Evolutionary conservation across 1,140 invertebrate genomes (phyloP), one percentile per base, ranked within the genome.

Genomic region (Neodiprion pinetum): DNA sequence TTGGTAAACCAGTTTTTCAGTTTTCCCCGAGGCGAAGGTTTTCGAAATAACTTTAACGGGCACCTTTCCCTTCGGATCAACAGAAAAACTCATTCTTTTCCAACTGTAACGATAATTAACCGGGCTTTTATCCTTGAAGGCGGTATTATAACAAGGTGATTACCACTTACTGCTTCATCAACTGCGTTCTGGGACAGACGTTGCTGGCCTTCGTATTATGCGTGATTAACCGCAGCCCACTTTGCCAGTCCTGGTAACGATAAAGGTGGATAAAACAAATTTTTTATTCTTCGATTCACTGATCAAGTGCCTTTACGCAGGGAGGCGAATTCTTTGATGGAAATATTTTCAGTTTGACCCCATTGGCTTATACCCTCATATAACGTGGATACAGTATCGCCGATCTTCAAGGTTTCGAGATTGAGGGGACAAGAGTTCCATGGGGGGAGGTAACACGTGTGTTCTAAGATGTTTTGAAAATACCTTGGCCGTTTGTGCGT

Each of bases 201-300:
- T 99, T 99, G 88, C 94, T 97, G 79, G 95, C 96, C 92, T 99
- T 99, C 89, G 96, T 98, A 89, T 98, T 99, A 90, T 99, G 97
- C 66, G 98, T 98, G 79, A 99, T 95, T 76, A 91, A 89, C 75
- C 97, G 93, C 71, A 99, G 91, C 49, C 93, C 93, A 82, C 93
- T 92, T 90, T 98, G 96, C 98, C 98, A 99, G 80, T 90, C 91
- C 97, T 99, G 87, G 77, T 79, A 82, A 80, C 81, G 79, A 83
- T 81, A 86, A 86, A 83, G 85, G 78, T 80, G 85, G 77, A 74
- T 80, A 82, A 80, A 82, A 74, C 79, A 82, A 78, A 72, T 72
- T 75, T 83, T 77, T 81, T 79, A 79, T 75, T 68, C 61, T 74
- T 74, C 61, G 49, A 80, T 40, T 73, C 78, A 78, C 69, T 73